Evolutionary conservation across 2,888 invertebrate genomes (phyloP), one percentile per base, ranked within the genome.

Genomic region (Rhorus exstirpatorius): DNA sequence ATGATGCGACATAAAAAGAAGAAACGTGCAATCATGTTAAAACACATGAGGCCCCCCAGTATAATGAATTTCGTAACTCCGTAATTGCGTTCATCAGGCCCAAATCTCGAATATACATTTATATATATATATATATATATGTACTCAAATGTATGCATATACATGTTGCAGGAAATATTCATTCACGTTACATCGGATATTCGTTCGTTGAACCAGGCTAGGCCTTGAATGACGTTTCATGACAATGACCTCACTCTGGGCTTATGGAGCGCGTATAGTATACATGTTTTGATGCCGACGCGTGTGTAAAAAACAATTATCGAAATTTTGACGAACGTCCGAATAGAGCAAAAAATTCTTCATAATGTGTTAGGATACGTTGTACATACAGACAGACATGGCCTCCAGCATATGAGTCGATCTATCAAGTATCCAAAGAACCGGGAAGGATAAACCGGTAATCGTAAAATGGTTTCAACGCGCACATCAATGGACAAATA

Each of bases 381-480:
- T 2, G 31, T 31, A 3, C 31, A 6, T 31, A 6, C 4, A 7
- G 10, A 46, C 4, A 46, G 1, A 46, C 14, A 1, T 44, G 1
- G 19, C 19, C 51, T 51, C 21, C n/a, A n/a, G n/a, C n/a, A n/a
- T n/a, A n/a, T n/a, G n/a, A n/a, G n/a, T n/a, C n/a, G n/a, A n/a
- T n/a, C n/a, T n/a, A n/a, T n/a, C n/a, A n/a, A n/a, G n/a, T n/a
- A n/a, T n/a, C n/a, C n/a, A n/a, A 58, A 71, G 55, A 26, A 58
- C 71, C 21, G 4, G 0, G 26, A 76, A 72, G 67, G 19, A 58
- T 55, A 78, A 87, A 88, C 86, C 85, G 86, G 88, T 85, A 86
- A 84, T 88, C 86, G 83, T 87, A 83, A 88, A 88, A 86, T 77
- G 71, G 71, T 78, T 80, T 53, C n/a, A 21, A 21, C 10, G n/a